Conservation (phyloP, 2,113 vertebrate genomes). For the Oceanites oceanicus region DNA sequence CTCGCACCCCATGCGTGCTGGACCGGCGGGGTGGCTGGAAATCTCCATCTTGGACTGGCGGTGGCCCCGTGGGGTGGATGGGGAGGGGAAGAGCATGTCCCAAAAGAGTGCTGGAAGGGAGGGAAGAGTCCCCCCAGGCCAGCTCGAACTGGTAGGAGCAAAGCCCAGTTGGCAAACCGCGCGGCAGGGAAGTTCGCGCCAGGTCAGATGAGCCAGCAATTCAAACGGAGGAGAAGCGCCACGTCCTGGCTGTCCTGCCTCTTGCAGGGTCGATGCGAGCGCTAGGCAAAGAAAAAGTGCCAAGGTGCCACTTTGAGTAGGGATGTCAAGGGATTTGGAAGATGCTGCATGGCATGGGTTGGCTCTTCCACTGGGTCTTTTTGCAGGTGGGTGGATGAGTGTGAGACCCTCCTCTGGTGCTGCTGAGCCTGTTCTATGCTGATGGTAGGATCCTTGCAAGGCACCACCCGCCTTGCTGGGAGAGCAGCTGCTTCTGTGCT, state of each 20-base stretch:
- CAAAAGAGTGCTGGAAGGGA: neutral
- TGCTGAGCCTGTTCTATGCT: neutral
- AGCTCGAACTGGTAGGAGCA: neutral
- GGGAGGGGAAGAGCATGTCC: neutral
- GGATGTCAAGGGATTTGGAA: neutral
- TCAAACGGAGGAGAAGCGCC: rapidly evolving
- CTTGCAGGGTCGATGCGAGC: rapidly evolving
- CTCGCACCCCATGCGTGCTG: rapidly evolving
- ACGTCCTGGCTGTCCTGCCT: neutral
- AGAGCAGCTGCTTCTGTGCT: neutral
- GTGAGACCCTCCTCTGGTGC: neutral
- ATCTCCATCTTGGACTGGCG: rapidly evolving
- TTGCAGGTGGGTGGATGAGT: neutral
- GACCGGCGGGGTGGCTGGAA: neutral
- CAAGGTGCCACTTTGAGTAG: rapidly evolving
- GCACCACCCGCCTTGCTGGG: neutral
- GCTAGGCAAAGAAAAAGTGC: neutral
- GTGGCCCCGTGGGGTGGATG: neutral
- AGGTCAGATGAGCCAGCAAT: neutral
- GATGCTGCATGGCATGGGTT: neutral
- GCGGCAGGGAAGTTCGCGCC: neutral
- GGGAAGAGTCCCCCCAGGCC: neutral
- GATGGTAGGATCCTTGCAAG: neutral
- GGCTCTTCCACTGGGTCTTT: neutral
- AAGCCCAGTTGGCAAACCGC: neutral